phyloP scores from a whole-genome alignment of 2,113 vertebrate species.

The Emydura subglobosa region DNA sequence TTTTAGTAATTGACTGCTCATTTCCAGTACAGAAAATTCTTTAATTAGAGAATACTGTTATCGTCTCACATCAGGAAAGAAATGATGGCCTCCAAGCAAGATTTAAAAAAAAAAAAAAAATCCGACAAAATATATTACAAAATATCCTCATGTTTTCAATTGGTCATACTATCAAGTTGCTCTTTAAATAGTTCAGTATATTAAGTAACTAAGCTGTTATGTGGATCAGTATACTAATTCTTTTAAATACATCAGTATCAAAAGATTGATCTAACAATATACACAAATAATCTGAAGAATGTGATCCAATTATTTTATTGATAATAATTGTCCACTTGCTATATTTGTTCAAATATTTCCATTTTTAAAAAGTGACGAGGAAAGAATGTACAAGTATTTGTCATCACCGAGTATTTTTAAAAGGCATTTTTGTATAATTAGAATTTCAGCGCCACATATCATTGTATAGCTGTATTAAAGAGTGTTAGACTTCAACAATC shows the following conservation, averaged over 20 bases:
- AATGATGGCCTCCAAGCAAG: constrained; percentile 50
- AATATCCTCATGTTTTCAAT: constrained; percentile 35
- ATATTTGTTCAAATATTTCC: neutral
- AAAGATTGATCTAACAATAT: neutral
- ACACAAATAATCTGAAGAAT: neutral
- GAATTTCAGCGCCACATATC: neutral
- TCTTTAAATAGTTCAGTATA: constrained; percentile 14
- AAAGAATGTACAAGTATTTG: neutral
- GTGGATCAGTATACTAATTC: neutral
- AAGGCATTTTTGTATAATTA: neutral
- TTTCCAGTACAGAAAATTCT: constrained; percentile 70
- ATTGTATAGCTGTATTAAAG: neutral
- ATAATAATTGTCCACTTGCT: neutral
- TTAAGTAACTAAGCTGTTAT: neutral
- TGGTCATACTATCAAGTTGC: constrained; percentile 22
- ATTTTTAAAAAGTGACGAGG: constrained; percentile 3
- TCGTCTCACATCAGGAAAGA: constrained; percentile 50
- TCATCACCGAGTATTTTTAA: neutral
- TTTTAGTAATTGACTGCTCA: constrained; percentile 71
- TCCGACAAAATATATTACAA: neutral
- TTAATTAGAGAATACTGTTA: constrained; percentile 73
- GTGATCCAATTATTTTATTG: neutral
- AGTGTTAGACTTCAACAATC: neutral
- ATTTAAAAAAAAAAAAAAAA: constrained; percentile 18
- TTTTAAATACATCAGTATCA: constrained; percentile 48